Evolutionary conservation across 2,888 invertebrate species (phyloP).

Genomic region (Drosophila falleni): DNA sequence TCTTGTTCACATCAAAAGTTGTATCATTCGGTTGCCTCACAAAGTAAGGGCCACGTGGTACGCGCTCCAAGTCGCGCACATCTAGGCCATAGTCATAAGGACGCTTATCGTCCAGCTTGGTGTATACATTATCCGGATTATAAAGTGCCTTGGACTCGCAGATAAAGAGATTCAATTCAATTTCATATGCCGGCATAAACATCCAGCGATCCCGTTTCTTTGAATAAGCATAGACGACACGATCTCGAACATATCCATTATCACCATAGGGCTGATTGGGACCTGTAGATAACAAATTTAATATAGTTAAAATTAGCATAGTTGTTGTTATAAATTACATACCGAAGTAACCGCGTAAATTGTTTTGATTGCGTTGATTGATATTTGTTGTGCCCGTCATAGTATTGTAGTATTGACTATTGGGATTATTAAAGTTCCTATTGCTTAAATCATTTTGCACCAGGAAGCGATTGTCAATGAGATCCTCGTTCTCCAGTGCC

Average conservation of each 20-base stretch:
- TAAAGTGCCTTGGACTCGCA: constrained; percentile 88
- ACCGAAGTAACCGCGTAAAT: constrained; percentile 79
- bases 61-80: constrained; percentile 91
- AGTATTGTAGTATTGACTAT: constrained; percentile 78
- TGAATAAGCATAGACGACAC: constrained; percentile 92
- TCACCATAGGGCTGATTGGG: constrained; percentile 74
- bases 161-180: constrained; percentile 92
- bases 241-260: constrained; percentile 88
- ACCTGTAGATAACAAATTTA: constrained; percentile 45
- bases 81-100: constrained; percentile 95
- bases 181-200: constrained; percentile 91
- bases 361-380: constrained; percentile 77
- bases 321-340: constrained; percentile 10
- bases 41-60: constrained; percentile 96
- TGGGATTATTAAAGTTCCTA: constrained; percentile 66
- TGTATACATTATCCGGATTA: constrained; percentile 88
- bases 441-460: constrained; percentile 74
- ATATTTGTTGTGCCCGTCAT: constrained; percentile 58
- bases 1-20: constrained; percentile 92
- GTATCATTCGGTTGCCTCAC: constrained; percentile 93
- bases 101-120: constrained; percentile 91
- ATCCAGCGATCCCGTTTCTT: constrained; percentile 92
- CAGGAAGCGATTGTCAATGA: constrained; percentile 84
- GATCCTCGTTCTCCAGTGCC: constrained; percentile 84
- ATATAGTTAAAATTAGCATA: neutral